Conservation (phyloP, 2,797 vertebrate species). For the Botia almorhae region DNA sequence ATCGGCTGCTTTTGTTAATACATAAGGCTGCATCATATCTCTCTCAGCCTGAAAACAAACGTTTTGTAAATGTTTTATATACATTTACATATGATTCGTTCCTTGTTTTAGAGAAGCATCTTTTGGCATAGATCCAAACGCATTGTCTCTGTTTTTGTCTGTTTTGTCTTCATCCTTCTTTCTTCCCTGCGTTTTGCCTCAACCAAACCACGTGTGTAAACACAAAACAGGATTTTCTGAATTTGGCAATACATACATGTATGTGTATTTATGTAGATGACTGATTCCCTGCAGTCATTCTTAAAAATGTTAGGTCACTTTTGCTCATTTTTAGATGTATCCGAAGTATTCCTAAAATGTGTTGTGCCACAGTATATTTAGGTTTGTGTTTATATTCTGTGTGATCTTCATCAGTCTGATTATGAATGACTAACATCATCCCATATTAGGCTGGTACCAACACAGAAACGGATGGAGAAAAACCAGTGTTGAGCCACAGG, state of each 20-base stretch:
- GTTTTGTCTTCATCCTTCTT: neutral
- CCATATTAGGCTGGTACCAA: constrained; percentile 84
- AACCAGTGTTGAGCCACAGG: constrained; percentile 84
- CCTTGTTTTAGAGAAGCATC: constrained; percentile 41
- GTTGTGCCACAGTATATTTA: neutral
- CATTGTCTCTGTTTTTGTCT: neutral
- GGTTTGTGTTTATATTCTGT: neutral
- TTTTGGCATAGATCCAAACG: constrained; percentile 26
- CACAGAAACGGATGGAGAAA: constrained; percentile 84
- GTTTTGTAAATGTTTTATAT: too few species aligned
- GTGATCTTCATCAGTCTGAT: neutral
- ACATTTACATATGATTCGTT: constrained; percentile 17
- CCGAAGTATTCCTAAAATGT: neutral
- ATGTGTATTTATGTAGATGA: neutral
- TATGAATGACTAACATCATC: neutral
- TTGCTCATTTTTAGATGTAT: too few species aligned
- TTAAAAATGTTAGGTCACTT: neutral
- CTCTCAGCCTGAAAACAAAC: too few species aligned
- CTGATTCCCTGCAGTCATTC: neutral
- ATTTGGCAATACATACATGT: constrained; percentile 5
- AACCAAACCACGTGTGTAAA: constrained; percentile 17
- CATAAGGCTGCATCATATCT: too few species aligned
- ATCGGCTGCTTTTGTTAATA: too few species aligned
- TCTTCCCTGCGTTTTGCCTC: neutral
- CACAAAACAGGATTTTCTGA: constrained; percentile 18